A percentile compares a stretch with the other conserved stretches of the same genome.
Evolutionary conservation across 2,797 vertebrate species (phyloP).

Genomic region (Tragopan temminckii): DNA sequence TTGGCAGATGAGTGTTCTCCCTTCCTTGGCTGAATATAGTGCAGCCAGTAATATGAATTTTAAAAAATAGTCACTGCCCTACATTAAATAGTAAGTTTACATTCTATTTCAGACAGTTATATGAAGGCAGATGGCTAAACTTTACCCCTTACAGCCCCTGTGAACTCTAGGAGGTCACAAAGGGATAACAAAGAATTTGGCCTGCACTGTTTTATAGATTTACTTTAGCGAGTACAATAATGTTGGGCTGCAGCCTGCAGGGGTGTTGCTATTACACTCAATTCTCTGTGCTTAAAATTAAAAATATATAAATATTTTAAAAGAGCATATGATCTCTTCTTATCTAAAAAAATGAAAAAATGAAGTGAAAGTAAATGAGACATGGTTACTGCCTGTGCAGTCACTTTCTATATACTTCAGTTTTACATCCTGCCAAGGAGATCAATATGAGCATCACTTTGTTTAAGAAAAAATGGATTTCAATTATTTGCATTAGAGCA

Average conservation of each 20-base stretch:
- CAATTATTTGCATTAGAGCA: background rate
- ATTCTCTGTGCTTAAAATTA: background rate
- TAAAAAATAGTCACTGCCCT: constrained; percentile 28
- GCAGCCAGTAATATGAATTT: background rate
- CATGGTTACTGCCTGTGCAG: background rate
- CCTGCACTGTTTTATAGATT: background rate
- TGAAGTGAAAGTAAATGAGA: background rate
- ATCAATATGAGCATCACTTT: background rate
- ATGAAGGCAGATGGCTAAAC: constrained; percentile 17
- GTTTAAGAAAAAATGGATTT: constrained; percentile 13
- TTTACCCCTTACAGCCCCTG: background rate
- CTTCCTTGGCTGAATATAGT: constrained; percentile 6
- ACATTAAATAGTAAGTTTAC: constrained; percentile 19
- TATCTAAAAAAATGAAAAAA: background rate
- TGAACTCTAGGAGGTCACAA: constrained; percentile 26
- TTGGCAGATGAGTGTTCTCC: background rate
- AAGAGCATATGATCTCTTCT: background rate
- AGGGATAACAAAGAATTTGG: constrained; percentile 13
- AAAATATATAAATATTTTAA: background rate
- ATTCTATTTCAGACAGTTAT: constrained; percentile 23
- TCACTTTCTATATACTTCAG: background rate
- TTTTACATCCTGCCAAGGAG: background rate
- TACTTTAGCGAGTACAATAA: background rate
- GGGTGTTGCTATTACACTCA: background rate
- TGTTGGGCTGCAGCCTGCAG: constrained; percentile 5